Percentiles rank a stretch among this genome's conserved stretches.
Conservation (phyloP, 2,113 vertebrate species). For the Campylomormyrus numenius region DNA sequence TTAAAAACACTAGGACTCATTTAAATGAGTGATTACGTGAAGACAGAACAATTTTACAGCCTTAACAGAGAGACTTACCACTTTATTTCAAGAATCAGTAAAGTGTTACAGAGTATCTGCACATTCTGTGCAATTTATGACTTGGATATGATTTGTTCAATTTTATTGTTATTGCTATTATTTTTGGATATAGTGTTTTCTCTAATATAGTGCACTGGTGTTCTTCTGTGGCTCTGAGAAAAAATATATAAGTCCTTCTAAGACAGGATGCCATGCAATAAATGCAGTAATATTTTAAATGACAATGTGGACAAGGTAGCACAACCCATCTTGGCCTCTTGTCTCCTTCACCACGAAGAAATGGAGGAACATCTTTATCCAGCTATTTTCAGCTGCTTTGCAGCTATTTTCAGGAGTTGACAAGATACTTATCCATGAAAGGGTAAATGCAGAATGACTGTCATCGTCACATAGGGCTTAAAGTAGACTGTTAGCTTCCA, state of each 20-base stretch:
- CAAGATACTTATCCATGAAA: neutral
- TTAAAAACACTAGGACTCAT: neutral
- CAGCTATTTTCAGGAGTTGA: neutral
- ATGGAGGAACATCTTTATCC: neutral
- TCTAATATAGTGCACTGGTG: neutral
- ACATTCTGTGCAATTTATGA: neutral
- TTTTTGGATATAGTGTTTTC: neutral
- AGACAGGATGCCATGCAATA: neutral
- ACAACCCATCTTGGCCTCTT: neutral
- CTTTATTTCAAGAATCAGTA: neutral
- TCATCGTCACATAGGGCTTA: neutral
- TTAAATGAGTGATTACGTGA: neutral
- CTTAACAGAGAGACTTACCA: neutral
- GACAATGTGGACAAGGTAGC: neutral
- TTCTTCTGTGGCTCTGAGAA: neutral
- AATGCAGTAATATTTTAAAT: neutral
- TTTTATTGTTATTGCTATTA: neutral
- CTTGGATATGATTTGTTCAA: neutral
- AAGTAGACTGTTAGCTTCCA: constrained; percentile 3
- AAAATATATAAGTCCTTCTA: neutral
- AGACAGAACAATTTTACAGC: neutral
- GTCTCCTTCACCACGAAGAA: neutral
- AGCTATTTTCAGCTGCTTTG: neutral
- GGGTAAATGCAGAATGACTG: neutral
- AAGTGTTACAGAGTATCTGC: neutral